Percentiles rank a stretch among this genome's conserved stretches.
Evolutionary conservation across 1,140 invertebrate species (phyloP).

Genomic region (Dinothrombium tinctorium): DNA sequence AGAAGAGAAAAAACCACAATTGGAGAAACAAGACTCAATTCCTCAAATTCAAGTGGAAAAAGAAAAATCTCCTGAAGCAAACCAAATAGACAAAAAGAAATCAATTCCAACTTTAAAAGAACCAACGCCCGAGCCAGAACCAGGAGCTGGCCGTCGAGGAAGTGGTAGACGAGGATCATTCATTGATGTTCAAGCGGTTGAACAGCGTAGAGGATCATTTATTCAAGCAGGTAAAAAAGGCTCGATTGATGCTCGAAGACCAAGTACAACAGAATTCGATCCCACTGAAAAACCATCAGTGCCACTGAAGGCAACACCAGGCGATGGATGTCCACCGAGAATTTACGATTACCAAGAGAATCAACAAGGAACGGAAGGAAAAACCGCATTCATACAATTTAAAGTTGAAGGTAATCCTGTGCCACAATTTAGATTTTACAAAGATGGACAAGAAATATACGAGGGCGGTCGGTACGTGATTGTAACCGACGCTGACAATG

Average conservation of each 20-base stretch:
- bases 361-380: conserved; percentile 74
- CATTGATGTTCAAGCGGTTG: neutral
- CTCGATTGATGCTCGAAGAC: conserved; percentile 11
- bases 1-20: neutral
- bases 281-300: conserved; percentile 73
- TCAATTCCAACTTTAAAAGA: conserved; percentile 14
- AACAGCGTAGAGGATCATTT: neutral
- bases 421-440: conserved; percentile 87
- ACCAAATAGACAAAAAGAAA: conserved; percentile 18
- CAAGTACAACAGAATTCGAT: conserved; percentile 25
- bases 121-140: conserved; percentile 14
- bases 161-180: conserved; percentile 5
- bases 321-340: conserved; percentile 51
- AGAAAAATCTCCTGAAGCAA: conserved; percentile 3
- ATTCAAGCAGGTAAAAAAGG: neutral
- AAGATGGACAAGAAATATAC: conserved; percentile 64
- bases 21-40: conserved; percentile 1
- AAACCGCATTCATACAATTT: conserved; percentile 63
- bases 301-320: conserved; percentile 45
- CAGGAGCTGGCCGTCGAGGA: conserved; percentile 10
- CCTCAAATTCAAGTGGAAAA: conserved; percentile 6
- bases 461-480: conserved; percentile 80
- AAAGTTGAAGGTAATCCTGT: conserved; percentile 71
- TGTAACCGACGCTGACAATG: conserved; percentile 63
- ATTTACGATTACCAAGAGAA: conserved; percentile 73